Evolutionary conservation across 2,113 vertebrate species (phyloP).

Genomic region (Triplophysa siluroides): DNA sequence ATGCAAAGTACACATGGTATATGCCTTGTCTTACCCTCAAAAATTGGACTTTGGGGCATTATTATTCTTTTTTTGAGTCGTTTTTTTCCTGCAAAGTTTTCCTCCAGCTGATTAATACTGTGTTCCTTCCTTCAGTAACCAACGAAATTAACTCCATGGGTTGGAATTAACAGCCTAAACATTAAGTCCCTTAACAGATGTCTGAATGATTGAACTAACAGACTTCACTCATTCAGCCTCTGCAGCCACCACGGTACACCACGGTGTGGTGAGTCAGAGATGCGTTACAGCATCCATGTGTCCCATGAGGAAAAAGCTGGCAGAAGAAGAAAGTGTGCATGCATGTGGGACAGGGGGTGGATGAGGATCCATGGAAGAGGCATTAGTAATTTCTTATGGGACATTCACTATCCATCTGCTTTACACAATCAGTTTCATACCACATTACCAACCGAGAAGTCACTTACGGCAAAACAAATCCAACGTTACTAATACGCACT

Average conservation of each 20-base stretch:
- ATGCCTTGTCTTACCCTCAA: too few species aligned
- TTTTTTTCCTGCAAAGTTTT: too few species aligned
- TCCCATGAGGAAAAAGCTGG: background rate
- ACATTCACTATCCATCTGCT: conserved; percentile 35
- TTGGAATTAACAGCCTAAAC: conserved; percentile 43
- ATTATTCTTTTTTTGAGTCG: too few species aligned
- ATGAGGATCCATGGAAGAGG: background rate
- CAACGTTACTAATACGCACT: background rate
- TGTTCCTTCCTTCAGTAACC: background rate
- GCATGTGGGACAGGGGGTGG: background rate
- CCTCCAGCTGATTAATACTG: background rate
- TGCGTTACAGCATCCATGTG: background rate
- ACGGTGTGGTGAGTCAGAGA: background rate
- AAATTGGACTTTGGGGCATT: too few species aligned
- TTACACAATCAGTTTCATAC: conserved; percentile 21
- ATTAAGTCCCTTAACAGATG: conserved; percentile 50
- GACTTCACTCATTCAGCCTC: conserved; percentile 41
- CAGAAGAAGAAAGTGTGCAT: background rate
- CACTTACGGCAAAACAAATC: conserved; percentile 13
- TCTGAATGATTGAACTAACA: conserved; percentile 40
- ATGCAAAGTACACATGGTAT: too few species aligned
- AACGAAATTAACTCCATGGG: conserved; percentile 11
- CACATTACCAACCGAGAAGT: background rate
- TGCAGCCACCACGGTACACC: conserved; percentile 16
- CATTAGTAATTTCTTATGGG: conserved; percentile 18